A percentile compares a stretch with the other conserved stretches of the same genome.
Evolutionary conservation across 37 sponge, comb jelly and placozoan species (phyloP).

Genomic region (Hexactinellida sp.): DNA sequence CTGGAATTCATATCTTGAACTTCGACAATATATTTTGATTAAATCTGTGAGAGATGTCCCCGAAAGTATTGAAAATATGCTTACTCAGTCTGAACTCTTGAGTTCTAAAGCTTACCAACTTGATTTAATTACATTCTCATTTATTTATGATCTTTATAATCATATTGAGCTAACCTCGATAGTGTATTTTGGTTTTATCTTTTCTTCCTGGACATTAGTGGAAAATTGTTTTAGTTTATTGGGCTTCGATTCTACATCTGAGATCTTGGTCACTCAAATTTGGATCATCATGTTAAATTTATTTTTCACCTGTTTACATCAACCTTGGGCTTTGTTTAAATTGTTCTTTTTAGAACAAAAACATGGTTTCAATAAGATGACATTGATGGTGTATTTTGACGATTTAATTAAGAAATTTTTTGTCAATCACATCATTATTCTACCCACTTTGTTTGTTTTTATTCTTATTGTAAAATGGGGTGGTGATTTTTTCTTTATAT

Average conservation of each 20-base stretch:
- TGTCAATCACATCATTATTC: slow-evolving; percentile 31
- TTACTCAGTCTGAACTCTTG: neutral
- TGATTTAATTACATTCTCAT: neutral
- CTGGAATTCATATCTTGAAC: neutral
- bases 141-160: neutral
- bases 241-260: slow-evolving; percentile 34
- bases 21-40: neutral
- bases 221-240: slow-evolving; percentile 27
- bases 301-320: slow-evolving; percentile 29
- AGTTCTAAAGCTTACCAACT: neutral
- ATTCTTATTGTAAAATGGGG: slow-evolving; percentile 61
- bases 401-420: slow-evolving; percentile 56
- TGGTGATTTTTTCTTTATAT: slow-evolving; percentile 84
- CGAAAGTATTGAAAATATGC: neutral
- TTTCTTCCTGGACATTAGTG: slow-evolving; percentile 44
- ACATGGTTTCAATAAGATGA: slow-evolving; percentile 98
- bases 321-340: slow-evolving; percentile 69
- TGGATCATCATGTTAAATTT: slow-evolving; percentile 34
- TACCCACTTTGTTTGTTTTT: slow-evolving; percentile 33
- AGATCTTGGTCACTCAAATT: slow-evolving; percentile 51
- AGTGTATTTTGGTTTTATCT: slow-evolving; percentile 24
- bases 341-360: slow-evolving; percentile 79
- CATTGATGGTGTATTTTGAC: slow-evolving; percentile 61
- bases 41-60: neutral
- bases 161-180: slow-evolving; percentile 15